Conservation (phyloP, 2,888 invertebrate genomes). For the Heteromurus nitidus region DNA sequence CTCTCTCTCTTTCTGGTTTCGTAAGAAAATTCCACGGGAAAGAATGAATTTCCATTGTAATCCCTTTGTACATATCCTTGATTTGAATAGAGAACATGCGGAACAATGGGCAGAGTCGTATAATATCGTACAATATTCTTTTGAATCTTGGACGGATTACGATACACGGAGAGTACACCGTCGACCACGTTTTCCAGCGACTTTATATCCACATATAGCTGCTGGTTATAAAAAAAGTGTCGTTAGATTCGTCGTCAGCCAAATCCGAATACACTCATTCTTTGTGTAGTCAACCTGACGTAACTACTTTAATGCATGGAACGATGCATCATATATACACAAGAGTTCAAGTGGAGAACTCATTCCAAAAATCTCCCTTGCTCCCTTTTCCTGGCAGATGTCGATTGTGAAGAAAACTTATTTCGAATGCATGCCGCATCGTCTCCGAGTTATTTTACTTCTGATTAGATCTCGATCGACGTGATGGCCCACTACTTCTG, state of each 20-base stretch:
- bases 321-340: conserved; percentile 41
- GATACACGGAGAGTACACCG: neutral
- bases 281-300: conserved; percentile 3
- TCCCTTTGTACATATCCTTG: neutral
- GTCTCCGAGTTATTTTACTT: conserved; percentile 25
- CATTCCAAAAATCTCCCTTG: conserved; percentile 13
- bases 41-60: neutral
- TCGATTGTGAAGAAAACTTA: conserved; percentile 17
- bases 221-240: neutral
- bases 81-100: no score
- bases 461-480: conserved; percentile 31
- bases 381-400: conserved; percentile 7
- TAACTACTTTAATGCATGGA: conserved; percentile 23
- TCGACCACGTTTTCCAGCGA: neutral
- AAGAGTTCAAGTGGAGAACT: conserved; percentile 29
- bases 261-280: neutral
- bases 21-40: no score
- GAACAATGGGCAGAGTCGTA: no score
- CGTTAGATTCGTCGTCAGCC: neutral
- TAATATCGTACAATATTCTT: no score
- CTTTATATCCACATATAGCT: neutral
- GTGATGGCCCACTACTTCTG: no score
- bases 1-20: no score
- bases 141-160: neutral
- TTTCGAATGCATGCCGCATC: conserved; percentile 29